Evolutionary conservation across 2,797 vertebrate species (phyloP).

Genomic region (Chrosomus eos): DNA sequence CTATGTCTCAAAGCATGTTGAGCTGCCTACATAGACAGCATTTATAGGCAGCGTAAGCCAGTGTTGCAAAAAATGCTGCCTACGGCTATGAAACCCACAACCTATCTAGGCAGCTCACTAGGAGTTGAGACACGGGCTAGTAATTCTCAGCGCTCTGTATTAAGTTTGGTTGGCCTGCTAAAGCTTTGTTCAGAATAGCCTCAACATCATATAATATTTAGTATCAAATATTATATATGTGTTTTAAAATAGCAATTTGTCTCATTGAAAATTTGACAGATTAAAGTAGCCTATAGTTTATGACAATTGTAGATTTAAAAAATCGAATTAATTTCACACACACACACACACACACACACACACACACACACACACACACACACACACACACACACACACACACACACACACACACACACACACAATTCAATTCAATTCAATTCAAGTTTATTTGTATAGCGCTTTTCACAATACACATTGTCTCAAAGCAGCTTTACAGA

Average conservation of each 20-base stretch:
- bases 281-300: neutral
- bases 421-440: no score
- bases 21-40: neutral
- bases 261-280: neutral
- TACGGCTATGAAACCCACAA: neutral
- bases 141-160: conserved; percentile 4
- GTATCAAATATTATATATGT: neutral
- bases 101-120: neutral
- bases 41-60: no score
- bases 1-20: neutral
- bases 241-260: neutral
- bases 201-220: neutral
- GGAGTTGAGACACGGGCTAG: neutral
- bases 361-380: no score
- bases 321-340: neutral
- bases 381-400: no score
- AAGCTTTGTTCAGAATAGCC: conserved; percentile 22
- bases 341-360: no score
- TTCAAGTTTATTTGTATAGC: no score
- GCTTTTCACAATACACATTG: no score
- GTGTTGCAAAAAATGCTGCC: neutral
- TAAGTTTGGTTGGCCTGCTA: conserved; percentile 51
- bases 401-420: no score
- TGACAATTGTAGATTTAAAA: neutral
- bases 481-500: no score